Base-by-base conservation (phyloP, 2,888 invertebrate species). In the Harmothoe impar region DNA sequence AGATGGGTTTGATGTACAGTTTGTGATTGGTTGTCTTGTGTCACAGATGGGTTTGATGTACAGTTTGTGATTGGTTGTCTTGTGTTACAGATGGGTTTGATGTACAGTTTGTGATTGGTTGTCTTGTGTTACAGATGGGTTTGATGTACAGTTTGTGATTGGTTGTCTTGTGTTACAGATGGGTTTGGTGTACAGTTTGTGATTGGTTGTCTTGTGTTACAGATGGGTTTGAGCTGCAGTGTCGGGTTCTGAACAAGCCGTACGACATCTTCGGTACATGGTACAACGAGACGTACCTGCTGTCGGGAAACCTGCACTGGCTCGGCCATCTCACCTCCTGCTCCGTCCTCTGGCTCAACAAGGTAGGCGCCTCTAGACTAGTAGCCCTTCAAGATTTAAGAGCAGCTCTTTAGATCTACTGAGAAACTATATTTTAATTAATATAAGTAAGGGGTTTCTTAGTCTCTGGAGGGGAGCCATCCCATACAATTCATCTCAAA, bases 191-290 rank as follows among this genome's bases (percentile, higher is more conserved):
- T 43, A 43, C 5, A 43, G 43, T n/a, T n/a, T n/a, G 43, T 43
- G 10, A 43, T 43, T 62, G 1, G 33, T 72, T 7, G 25, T 68
- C 15, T 77, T 52, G 1, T 33, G 33, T 95, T 96, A 77, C 94
- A 97, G 97, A 97, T 94, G 97, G 97, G 90, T 98, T 98, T 94
- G 96, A 97, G 92, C 96, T 95, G 90, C 95, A 95, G 92, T 95
- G 95, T 90, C 93, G 95, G 12, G 97, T 98, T 12, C 97, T 97
- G 86, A 98, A 98, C 96, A 98, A 98, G 93, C 98, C 98, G 0
- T 98, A 98, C 94, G 98, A 98, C 95, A 97, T 98, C 92, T 98
- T 98, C 96, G 98, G 98, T 15, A 97, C 98, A n/a, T 98, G 98
- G 98, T 98, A 97, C 94, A 98, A 97, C 94, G 98, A 98, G 94